Evolutionary conservation across 2,888 invertebrate genomes (phyloP), one percentile per base, ranked within the genome.

Genomic region (Ichneumoninae sp.): DNA sequence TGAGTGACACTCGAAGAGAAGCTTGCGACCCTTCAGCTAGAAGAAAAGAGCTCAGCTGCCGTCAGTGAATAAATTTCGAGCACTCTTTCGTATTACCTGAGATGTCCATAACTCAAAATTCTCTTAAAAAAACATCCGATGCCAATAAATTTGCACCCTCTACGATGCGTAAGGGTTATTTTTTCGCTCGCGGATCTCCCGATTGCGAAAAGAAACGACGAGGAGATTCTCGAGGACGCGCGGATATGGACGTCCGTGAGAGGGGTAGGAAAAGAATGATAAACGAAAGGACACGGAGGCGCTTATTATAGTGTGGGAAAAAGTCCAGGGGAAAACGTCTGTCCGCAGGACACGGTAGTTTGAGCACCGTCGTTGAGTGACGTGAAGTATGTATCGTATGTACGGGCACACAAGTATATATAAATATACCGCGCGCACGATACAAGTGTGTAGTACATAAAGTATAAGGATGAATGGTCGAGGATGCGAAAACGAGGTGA

Each of bases 221-320:
- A 77, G 71, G 16, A 33, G 75, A 77, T 78, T 74, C 73, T 26
- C 70, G 69, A 69, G 77, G 54, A 71, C 65, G 79, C 76, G 68
- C 16, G 50, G 83, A 81, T 74, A 40, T 26, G 40, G 57, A 40
- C 22, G 36, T 54, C 57, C 33, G 66, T 19, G 36, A 40, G 73
- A 30, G 44, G 76, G 50, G 81, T 78, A 60, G 81, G 83, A 83
- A 77, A 66, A 83, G 85, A 85, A 81, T 81, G 83, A 85, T 76
- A 75, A 69, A 77, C 79, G 83, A 85, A 84, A 73, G 83, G 80
- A 78, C 73, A 30, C 71, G 76, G 65, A 71, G 71, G 66, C 44
- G 16, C 82, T 82, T 79, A 82, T 84, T 81, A 81, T 44, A 77
- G 81, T 77, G 81, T 84, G 81, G 77, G 83, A 84, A 84, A 81